Percentiles rank a stretch among this genome's conserved stretches.
phyloP scores from a whole-genome alignment of 2,888 invertebrate genomes.

The Macaria notata region DNA sequence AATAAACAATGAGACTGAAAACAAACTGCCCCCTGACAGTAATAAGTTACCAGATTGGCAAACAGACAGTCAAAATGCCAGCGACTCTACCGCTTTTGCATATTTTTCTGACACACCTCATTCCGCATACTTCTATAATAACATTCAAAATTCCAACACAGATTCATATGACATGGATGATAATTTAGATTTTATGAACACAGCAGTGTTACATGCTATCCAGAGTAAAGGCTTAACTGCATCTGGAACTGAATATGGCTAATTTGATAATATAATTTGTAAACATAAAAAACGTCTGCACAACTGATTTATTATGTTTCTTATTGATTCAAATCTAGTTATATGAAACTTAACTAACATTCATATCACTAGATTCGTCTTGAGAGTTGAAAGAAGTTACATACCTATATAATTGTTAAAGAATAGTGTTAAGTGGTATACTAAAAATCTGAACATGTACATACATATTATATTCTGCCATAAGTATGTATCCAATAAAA shows the following conservation, averaged over 20 bases:
- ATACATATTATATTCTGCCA: conserved; percentile 17
- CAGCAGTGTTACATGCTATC: conserved; percentile 89
- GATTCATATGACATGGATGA: conserved; percentile 44
- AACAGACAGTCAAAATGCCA: conserved; percentile 12
- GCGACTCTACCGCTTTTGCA: conserved; percentile 37
- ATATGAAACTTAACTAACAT: too few species aligned
- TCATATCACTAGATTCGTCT: too few species aligned
- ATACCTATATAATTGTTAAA: too few species aligned
- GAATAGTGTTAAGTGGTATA: too few species aligned
- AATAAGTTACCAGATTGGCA: conserved; percentile 11
- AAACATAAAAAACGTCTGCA: conserved; percentile 7
- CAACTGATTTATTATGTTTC: conserved; percentile 7
- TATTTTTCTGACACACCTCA: conserved; percentile 13
- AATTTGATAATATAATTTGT: conserved; percentile 35
- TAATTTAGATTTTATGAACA: conserved; percentile 84
- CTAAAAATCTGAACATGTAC: too few species aligned
- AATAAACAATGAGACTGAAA: conserved; percentile 26
- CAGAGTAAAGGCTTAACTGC: conserved; percentile 87
- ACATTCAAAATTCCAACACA: conserved; percentile 44
- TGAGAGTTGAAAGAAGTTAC: too few species aligned
- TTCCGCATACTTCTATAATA: conserved; percentile 27
- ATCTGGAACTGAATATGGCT: conserved; percentile 71
- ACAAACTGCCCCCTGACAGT: too few species aligned
- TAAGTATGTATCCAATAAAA: conserved; percentile 2
- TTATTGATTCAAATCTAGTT: too few species aligned